Conservation (phyloP, 2,797 vertebrate genomes). For the Sphenodon punctatus region DNA sequence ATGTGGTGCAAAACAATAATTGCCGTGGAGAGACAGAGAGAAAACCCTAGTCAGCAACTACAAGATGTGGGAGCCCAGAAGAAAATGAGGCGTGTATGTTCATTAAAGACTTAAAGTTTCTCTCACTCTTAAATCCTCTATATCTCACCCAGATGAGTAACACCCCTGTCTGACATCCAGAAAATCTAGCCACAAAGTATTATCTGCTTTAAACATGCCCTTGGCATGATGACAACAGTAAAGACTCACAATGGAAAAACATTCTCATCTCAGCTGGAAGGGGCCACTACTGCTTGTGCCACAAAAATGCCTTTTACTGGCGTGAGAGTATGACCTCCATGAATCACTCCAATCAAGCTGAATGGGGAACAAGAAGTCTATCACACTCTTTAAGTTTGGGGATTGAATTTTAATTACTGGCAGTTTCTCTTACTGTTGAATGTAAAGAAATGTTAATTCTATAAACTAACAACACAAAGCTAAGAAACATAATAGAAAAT, state of each 20-base stretch:
- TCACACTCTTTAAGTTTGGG: fast-evolving
- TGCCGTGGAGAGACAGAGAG: background rate
- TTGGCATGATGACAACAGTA: background rate
- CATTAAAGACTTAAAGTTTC: background rate
- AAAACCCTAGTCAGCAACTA: background rate
- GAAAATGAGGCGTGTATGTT: background rate
- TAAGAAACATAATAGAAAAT: background rate
- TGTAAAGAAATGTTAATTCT: background rate
- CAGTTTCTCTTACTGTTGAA: background rate
- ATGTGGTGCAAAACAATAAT: background rate
- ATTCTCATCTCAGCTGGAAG: background rate
- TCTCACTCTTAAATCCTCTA: background rate
- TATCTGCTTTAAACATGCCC: background rate
- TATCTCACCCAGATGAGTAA: background rate
- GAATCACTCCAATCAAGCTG: background rate
- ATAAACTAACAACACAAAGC: background rate
- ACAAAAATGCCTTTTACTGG: background rate
- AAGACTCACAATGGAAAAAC: background rate
- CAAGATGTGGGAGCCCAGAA: background rate
- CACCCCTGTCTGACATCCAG: background rate
- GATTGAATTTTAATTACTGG: background rate
- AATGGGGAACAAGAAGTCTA: background rate
- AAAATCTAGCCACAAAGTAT: background rate
- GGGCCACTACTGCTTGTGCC: background rate
- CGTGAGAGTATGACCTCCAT: background rate